Conservation (phyloP, 2,113 vertebrate genomes). For the Zapornia atra region DNA sequence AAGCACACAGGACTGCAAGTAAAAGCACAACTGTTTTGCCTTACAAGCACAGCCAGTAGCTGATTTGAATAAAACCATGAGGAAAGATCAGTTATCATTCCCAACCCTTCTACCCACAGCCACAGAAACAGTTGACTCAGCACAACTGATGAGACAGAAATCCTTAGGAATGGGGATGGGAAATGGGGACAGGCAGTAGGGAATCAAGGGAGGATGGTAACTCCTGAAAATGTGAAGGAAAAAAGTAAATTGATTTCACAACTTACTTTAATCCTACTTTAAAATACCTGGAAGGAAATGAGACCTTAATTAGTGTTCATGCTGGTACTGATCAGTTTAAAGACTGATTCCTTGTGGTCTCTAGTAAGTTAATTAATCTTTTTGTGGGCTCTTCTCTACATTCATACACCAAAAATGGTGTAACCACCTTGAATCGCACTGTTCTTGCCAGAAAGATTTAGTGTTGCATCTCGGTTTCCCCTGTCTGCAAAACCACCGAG, state of each 20-base stretch:
- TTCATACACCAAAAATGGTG: background rate
- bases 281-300: background rate
- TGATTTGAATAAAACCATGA: background rate
- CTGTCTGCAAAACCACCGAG: background rate
- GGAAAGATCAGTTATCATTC: background rate
- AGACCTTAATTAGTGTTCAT: background rate
- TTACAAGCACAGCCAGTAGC: background rate
- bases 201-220: background rate
- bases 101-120: background rate
- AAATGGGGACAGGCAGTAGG: background rate
- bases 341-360: background rate
- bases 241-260: background rate
- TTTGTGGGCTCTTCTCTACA: background rate
- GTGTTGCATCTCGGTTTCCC: background rate
- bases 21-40: background rate
- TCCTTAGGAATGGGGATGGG: background rate
- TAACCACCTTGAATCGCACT: background rate
- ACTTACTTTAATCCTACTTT: background rate
- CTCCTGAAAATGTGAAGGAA: background rate
- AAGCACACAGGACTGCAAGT: background rate
- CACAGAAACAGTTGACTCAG: background rate
- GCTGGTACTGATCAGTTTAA: background rate
- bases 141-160: background rate
- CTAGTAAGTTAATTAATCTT: background rate
- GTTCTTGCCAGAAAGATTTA: background rate